These are phyloP conservation scores for Ciona savignyi DNA, from an alignment of 23 tunicate species.

Conservation along the genomic window DNA sequence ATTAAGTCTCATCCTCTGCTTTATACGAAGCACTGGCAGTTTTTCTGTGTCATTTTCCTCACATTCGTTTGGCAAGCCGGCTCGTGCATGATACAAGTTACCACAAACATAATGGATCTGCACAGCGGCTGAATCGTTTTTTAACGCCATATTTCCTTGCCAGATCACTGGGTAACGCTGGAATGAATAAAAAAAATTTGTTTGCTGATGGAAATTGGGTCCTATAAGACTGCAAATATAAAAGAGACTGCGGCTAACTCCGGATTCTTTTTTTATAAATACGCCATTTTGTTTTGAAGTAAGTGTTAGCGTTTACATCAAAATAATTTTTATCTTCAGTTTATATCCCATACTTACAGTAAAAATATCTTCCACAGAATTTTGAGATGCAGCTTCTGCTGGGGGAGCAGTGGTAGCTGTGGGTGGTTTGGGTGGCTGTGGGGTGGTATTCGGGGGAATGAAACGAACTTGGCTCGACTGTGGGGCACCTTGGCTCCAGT, in stretches of 20 bases:
- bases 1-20: slow-evolving; percentile 63
- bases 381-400: not conserved
- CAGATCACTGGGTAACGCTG: slow-evolving; percentile 97
- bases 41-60: slow-evolving; percentile 20
- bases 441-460: not conserved
- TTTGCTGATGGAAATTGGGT: no score
- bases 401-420: not conserved
- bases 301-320: no score
- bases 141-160: slow-evolving; percentile 83
- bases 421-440: not conserved
- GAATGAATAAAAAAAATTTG: not conserved
- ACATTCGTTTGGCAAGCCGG: slow-evolving; percentile 45
- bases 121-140: slow-evolving; percentile 78
- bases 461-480: not conserved
- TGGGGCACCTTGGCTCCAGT: not conserved
- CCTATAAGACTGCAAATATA: not conserved
- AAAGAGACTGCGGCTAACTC: not conserved
- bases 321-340: no score
- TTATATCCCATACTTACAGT: not conserved
- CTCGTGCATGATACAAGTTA: slow-evolving; percentile 26
- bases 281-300: not conserved
- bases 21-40: slow-evolving; percentile 61
- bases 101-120: slow-evolving; percentile 88
- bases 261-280: not conserved
- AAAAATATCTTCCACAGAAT: slow-evolving; percentile 7